Evolutionary conservation across 2,797 vertebrate genomes (phyloP).

Genomic region (Tapirus indicus): DNA sequence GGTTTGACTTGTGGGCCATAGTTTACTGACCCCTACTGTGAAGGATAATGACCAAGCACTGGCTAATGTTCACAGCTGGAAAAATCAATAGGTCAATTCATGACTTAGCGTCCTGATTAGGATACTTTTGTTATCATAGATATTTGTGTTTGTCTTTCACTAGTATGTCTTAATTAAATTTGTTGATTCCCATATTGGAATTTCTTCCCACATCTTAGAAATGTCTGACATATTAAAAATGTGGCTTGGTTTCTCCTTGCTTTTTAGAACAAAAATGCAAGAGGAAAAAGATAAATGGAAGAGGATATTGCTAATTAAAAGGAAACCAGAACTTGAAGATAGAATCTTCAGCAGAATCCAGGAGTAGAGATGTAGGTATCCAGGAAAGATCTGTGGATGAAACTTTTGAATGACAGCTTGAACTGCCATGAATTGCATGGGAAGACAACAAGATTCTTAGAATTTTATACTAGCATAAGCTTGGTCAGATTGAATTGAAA

Average conservation of each 20-base stretch:
- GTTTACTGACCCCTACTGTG: neutral
- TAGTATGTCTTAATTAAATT: slow-evolving; percentile 15
- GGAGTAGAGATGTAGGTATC: neutral
- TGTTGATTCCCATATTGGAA: neutral
- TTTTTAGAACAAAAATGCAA: neutral
- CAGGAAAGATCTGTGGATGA: neutral
- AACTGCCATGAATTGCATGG: neutral
- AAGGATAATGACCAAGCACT: neutral
- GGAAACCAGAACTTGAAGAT: neutral
- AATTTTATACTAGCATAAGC: neutral
- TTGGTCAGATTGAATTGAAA: neutral
- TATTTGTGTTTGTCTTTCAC: slow-evolving; percentile 6
- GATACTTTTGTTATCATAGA: neutral
- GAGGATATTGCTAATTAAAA: neutral
- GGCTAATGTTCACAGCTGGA: neutral
- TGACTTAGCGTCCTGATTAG: neutral
- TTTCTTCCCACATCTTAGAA: slow-evolving; percentile 15
- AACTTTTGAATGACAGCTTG: neutral
- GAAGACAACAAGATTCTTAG: neutral
- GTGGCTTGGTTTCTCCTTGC: neutral
- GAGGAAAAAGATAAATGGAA: neutral
- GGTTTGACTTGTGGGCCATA: neutral
- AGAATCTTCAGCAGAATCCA: neutral
- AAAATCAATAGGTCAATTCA: neutral
- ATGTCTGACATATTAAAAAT: neutral